phyloP scores from a whole-genome alignment of 2,797 vertebrate genomes.

The Dicrostonyx torquatus region DNA sequence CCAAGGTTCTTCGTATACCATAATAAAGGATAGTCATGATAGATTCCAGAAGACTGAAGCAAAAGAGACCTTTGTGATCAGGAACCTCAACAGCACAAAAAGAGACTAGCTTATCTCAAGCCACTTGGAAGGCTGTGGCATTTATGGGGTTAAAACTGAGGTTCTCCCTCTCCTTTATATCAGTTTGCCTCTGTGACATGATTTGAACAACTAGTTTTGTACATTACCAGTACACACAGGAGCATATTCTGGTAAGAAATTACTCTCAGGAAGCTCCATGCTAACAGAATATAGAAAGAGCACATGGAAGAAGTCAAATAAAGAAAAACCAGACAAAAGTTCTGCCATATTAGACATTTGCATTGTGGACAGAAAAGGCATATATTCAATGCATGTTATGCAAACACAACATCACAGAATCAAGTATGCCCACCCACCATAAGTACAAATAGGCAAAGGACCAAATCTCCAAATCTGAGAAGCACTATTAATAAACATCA shows the following conservation, averaged over 20 bases:
- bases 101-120: background rate
- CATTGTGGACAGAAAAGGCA: background rate
- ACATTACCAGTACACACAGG: background rate
- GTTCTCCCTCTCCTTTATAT: conserved; percentile 18
- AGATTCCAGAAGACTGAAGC: background rate
- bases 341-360: background rate
- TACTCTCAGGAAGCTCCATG: background rate
- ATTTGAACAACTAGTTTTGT: conserved; percentile 47
- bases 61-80: background rate
- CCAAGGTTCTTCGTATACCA: background rate
- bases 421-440: background rate
- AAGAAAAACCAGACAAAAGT: background rate
- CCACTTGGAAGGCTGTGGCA: background rate
- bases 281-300: background rate
- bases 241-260: background rate
- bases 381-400: background rate
- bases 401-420: background rate
- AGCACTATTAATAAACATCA: background rate
- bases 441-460: background rate
- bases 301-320: background rate
- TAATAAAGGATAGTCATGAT: background rate
- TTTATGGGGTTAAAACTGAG: background rate
- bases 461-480: background rate
- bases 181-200: background rate
- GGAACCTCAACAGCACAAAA: background rate